Evolutionary conservation across 2,113 vertebrate species (phyloP).

Genomic region (Elgaria multicarinata): DNA sequence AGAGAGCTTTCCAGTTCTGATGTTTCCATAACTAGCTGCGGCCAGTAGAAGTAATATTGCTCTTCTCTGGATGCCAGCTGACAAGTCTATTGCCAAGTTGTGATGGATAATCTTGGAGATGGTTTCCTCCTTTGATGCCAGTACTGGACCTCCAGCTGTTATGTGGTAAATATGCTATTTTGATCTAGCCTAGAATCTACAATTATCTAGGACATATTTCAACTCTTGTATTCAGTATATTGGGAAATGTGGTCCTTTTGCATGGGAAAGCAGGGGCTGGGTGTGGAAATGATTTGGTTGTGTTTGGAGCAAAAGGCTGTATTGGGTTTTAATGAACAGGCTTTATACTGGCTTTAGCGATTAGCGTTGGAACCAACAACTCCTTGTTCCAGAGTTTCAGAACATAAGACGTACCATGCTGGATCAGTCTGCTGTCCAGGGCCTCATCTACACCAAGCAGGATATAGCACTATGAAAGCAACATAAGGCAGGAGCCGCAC

Average conservation of each 20-base stretch:
- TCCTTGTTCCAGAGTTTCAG: neutral
- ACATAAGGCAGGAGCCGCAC: too few species aligned
- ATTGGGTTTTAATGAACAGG: neutral
- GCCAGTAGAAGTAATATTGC: neutral
- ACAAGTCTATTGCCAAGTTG: neutral
- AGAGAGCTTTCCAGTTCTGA: neutral
- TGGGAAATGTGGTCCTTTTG: neutral
- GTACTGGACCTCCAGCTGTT: neutral
- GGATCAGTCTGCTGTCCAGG: too few species aligned
- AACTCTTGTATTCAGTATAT: neutral
- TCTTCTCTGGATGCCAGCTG: neutral
- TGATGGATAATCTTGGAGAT: constrained; percentile 8
- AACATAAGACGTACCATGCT: too few species aligned
- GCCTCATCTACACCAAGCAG: too few species aligned
- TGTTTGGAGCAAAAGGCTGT: neutral
- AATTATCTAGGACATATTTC: neutral
- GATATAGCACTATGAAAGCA: too few species aligned
- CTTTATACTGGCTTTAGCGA: neutral
- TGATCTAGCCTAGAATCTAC: constrained; percentile 7
- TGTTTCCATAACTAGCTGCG: neutral
- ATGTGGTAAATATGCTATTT: neutral
- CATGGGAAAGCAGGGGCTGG: neutral
- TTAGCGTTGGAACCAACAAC: too few species aligned
- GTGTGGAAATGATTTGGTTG: neutral
- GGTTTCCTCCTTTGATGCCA: neutral